A percentile compares a stretch with the other conserved stretches of the same genome.
Conservation (phyloP, 2,888 invertebrate species). For the Pyrochroa serraticornis region DNA sequence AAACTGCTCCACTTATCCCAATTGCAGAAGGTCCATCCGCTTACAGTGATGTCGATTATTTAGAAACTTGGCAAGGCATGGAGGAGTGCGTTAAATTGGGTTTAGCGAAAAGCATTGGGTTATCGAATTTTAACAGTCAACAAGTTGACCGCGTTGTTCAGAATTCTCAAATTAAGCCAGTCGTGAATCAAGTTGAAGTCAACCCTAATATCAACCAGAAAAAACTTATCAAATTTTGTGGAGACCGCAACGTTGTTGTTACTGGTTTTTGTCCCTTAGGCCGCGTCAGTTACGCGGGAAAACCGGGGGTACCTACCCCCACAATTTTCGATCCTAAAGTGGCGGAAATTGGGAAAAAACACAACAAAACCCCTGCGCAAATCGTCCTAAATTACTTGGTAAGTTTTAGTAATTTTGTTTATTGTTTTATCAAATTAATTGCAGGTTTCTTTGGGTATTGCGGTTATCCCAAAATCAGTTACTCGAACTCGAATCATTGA, state of each 20-base stretch:
- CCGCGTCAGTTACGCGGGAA: conserved; percentile 59
- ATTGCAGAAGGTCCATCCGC: conserved; percentile 49
- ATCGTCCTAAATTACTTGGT: conserved; percentile 70
- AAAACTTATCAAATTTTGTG: conserved; percentile 71
- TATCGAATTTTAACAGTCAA: conserved; percentile 78
- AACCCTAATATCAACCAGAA: conserved; percentile 76
- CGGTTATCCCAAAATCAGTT: conserved; percentile 83
- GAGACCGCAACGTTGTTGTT: conserved; percentile 66
- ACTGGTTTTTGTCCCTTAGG: conserved; percentile 80
- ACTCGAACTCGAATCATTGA: conserved; percentile 71
- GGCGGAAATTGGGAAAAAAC: conserved; percentile 63
- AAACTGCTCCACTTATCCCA: no score
- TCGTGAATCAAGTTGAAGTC: conserved; percentile 66
- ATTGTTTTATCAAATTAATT: conserved; percentile 1
- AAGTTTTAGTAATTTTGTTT: conserved; percentile 31
- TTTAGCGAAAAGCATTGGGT: conserved; percentile 71
- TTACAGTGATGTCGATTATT: conserved; percentile 67
- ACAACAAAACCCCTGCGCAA: conserved; percentile 70
- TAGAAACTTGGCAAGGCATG: conserved; percentile 80
- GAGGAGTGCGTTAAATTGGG: conserved; percentile 71
- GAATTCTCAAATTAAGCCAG: conserved; percentile 64
- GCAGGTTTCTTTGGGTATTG: conserved; percentile 46
- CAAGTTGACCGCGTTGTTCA: conserved; percentile 71
- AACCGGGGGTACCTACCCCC: conserved; percentile 61
- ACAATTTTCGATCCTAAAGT: conserved; percentile 63